phyloP scores from a whole-genome alignment of 2,888 invertebrate genomes.

The Theretra japonica region DNA sequence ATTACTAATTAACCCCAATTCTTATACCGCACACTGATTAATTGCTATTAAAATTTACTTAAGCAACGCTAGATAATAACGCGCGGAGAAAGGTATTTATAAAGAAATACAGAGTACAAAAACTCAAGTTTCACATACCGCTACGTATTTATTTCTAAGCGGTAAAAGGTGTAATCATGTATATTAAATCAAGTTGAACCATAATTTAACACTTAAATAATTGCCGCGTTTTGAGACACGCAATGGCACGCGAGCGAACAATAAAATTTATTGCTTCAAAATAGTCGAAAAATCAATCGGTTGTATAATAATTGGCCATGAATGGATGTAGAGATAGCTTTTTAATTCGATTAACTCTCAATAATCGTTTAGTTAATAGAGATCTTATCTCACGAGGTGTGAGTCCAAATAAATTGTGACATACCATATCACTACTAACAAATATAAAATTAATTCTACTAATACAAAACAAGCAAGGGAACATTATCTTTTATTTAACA shows the following conservation, averaged over 20 bases:
- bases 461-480: neutral
- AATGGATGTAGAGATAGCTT: constrained; percentile 5
- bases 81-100: constrained; percentile 42
- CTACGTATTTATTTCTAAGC: constrained; percentile 12
- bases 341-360: constrained; percentile 18
- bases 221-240: constrained; percentile 22
- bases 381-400: neutral
- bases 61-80: constrained; percentile 34
- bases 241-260: constrained; percentile 19
- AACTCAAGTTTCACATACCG: constrained; percentile 16
- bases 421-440: neutral
- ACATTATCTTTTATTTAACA: neutral
- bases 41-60: constrained; percentile 38
- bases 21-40: constrained; percentile 39
- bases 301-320: constrained; percentile 19
- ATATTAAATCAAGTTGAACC: constrained; percentile 17
- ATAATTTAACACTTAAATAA: constrained; percentile 28
- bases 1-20: constrained; percentile 57
- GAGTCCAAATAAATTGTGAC: neutral
- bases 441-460: constrained; percentile 2
- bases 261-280: constrained; percentile 17
- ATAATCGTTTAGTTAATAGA: constrained; percentile 15
- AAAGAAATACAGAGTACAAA: constrained; percentile 11
- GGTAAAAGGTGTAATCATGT: constrained; percentile 27
- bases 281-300: constrained; percentile 2